Evolutionary conservation across 2,797 vertebrate genomes (phyloP).

Genomic region (Coendou prehensilis): DNA sequence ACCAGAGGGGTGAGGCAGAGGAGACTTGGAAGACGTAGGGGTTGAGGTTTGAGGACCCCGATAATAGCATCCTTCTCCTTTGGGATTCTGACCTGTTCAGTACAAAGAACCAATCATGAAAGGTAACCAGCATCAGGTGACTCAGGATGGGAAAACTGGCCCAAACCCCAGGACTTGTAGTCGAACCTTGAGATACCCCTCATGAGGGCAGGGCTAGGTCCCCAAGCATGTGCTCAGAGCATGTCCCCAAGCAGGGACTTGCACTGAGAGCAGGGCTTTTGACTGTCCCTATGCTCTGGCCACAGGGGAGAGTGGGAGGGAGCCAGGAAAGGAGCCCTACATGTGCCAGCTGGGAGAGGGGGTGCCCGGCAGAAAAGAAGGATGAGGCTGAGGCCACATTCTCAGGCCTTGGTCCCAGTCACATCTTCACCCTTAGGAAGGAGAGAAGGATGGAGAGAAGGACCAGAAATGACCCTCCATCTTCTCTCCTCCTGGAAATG

Average conservation of each 20-base stretch:
- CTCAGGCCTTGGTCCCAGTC: not conserved
- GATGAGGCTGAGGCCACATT: fast-evolving
- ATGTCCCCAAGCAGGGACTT: fast-evolving
- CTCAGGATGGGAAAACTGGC: not conserved
- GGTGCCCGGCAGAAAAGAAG: not conserved
- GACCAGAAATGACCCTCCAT: not conserved
- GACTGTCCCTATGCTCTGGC: not conserved
- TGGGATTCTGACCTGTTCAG: not conserved
- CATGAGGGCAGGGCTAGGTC: not conserved
- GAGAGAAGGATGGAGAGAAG: not conserved
- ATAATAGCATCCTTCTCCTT: not conserved
- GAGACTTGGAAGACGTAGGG: not conserved
- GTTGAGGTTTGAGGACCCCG: not conserved
- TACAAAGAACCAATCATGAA: not conserved
- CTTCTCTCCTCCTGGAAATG: not conserved
- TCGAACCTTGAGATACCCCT: not conserved
- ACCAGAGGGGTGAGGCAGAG: not conserved
- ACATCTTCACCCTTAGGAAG: not conserved
- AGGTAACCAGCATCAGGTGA: not conserved
- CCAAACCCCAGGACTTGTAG: fast-evolving
- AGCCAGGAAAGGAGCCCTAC: not conserved
- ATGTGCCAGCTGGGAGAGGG: not conserved
- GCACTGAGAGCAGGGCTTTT: not conserved
- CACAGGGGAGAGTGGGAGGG: not conserved
- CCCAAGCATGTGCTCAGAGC: not conserved